Base-by-base conservation (phyloP, 1,140 invertebrate species). In the Trichoplusia ni region DNA sequence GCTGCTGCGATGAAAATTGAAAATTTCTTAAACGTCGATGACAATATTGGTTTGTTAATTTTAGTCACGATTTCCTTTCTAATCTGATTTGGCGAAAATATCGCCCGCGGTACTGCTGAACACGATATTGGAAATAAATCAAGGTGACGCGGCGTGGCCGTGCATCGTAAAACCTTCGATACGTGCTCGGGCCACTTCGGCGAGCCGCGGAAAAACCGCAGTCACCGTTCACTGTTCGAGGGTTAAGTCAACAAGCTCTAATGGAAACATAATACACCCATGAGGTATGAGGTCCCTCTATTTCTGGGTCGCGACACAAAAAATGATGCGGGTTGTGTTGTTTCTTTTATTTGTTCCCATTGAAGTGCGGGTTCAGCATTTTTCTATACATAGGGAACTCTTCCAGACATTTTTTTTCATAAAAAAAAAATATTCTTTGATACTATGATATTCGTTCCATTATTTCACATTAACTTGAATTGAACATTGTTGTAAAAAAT, bases 241-340 rank as follows among this genome's bases (percentile, higher is more conserved):
- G 76, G 81, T 80, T 83, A 77, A 81, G 75, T 81, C 81, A 81
- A 83, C 81, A 82, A 75, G 68, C 71, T 76, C 70, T 83, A 83
- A 89, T 86, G 74, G 84, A 84, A 84, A 81, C 80, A 83, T 81
- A 82, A 89, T 85, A 83, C 65, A 69, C 71, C 54, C 62, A 49
- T 51, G 62, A 73, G n/a, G 74, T 64, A 77, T 69, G 63, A 78
- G 70, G 69, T 63, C 77, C 76, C 72, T 75, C 68, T 75, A 75
- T 79, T 77, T 75, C 64, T 69, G 65, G 69, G 67, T 71, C 68
- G 77, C 73, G 49, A 82, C 80, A 79, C 65, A 73, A 67, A 76
- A 73, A 76, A 83, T 81, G 81, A 86, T 81, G 73, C 70, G 76
- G 73, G 72, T 79, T 77, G 75, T 80, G 73, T 81, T 69, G 71